Percentiles rank a stretch among this genome's conserved stretches.
phyloP scores from a whole-genome alignment of 2,113 vertebrate genomes.

The Cichladusa arquata region DNA sequence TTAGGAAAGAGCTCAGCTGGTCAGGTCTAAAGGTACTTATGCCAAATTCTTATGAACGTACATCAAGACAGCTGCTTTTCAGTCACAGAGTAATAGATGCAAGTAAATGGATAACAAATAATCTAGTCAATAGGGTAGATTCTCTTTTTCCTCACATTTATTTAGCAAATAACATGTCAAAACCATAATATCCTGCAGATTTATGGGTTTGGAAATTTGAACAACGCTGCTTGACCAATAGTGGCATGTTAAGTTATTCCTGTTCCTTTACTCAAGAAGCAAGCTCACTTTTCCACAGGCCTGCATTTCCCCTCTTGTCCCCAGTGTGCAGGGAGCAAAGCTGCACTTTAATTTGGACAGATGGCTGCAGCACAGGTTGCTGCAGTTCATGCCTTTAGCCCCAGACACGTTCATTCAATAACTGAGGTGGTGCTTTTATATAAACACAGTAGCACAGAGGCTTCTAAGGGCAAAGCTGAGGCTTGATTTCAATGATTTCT shows the following conservation, averaged over 20 bases:
- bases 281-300: neutral
- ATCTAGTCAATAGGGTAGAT: neutral
- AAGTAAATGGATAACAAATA: slow-evolving; percentile 4
- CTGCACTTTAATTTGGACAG: neutral
- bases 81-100: neutral
- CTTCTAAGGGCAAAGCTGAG: neutral
- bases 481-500: neutral
- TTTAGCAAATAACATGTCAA: neutral
- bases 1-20: slow-evolving; percentile 11
- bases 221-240: neutral
- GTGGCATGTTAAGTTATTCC: neutral
- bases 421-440: neutral
- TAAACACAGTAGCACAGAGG: neutral
- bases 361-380: neutral
- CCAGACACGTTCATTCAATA: neutral
- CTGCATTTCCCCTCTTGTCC: neutral
- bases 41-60: neutral
- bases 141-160: neutral
- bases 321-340: neutral
- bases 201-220: neutral
- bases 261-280: neutral
- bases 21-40: neutral
- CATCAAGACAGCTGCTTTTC: slow-evolving; percentile 16
- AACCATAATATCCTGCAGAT: neutral
- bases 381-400: neutral